phyloP scores from a whole-genome alignment of 2,113 vertebrate species.

The Oryzias melastigma region DNA sequence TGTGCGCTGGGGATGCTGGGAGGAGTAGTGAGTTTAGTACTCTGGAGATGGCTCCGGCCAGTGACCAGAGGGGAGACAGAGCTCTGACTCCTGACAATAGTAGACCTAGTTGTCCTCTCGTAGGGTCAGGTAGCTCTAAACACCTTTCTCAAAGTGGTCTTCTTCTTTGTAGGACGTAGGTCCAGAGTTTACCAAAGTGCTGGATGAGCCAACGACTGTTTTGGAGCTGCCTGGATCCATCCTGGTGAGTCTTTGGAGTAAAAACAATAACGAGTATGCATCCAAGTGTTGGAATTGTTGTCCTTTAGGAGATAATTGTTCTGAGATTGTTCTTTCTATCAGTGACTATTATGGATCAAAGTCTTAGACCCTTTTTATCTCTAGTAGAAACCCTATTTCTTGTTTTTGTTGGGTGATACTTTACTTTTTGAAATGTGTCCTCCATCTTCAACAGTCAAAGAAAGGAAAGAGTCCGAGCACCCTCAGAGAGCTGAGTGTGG shows the following conservation, averaged over 20 bases:
- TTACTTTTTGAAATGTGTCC: background rate
- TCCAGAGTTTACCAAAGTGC: constrained; percentile 83
- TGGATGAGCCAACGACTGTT: constrained; percentile 77
- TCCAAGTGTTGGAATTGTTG: background rate
- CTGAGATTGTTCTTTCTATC: no score
- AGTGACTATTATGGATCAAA: no score
- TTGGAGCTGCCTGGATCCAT: constrained; percentile 86
- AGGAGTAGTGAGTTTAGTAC: no score
- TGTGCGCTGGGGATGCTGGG: no score
- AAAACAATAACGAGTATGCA: background rate
- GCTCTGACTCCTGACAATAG: no score
- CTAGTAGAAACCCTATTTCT: background rate
- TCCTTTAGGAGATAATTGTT: no score
- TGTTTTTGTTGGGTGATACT: background rate
- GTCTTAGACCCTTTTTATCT: no score
- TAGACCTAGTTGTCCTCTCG: no score
- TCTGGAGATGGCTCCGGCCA: no score
- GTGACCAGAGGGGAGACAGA: no score
- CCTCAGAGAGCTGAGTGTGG: constrained; percentile 82
- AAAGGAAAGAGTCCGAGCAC: constrained; percentile 83
- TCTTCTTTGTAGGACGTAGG: constrained; percentile 73
- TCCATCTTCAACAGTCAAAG: constrained; percentile 75
- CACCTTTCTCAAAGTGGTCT: background rate
- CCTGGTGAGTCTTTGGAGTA: constrained; percentile 74
- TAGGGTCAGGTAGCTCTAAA: background rate